Conservation (phyloP, 2,888 invertebrate species). For the Pterostichus niger region DNA sequence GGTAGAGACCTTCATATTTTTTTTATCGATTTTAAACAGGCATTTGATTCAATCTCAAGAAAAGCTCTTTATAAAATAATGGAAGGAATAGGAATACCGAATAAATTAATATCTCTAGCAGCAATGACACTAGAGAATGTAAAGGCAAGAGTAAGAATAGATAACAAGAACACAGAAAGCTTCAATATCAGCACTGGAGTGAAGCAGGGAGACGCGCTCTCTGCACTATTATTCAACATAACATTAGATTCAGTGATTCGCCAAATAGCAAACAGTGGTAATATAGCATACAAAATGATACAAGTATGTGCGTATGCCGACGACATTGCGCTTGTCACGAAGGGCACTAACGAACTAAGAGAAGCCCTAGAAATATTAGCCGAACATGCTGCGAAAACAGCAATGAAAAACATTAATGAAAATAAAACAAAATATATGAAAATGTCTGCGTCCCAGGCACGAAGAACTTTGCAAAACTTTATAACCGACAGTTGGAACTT, state of each 20-base stretch:
- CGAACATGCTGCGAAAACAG: not conserved
- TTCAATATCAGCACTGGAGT: not conserved
- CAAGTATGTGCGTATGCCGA: slow-evolving; percentile 8
- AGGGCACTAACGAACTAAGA: not conserved
- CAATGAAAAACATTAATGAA: not conserved
- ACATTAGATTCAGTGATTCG: not conserved
- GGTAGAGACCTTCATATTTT: slow-evolving; percentile 1
- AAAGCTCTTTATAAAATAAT: not conserved
- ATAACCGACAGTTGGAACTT: too few species aligned
- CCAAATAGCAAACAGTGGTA: not conserved
- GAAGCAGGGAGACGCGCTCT: not conserved
- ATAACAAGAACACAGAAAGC: not conserved
- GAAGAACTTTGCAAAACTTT: too few species aligned
- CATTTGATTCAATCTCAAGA: not conserved
- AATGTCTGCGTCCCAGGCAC: not conserved
- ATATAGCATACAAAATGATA: not conserved
- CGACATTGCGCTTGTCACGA: not conserved
- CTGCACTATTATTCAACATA: not conserved
- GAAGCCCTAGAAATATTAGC: not conserved
- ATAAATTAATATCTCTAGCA: not conserved
- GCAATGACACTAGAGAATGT: slow-evolving; percentile 1
- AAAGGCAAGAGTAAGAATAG: not conserved
- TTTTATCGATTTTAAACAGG: not conserved
- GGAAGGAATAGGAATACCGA: not conserved
- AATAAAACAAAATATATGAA: slow-evolving; percentile 21